Percentiles rank a stretch among this genome's conserved stretches.
Conservation (phyloP, 2,797 vertebrate genomes). For the Spinibarbus caldwelli region DNA sequence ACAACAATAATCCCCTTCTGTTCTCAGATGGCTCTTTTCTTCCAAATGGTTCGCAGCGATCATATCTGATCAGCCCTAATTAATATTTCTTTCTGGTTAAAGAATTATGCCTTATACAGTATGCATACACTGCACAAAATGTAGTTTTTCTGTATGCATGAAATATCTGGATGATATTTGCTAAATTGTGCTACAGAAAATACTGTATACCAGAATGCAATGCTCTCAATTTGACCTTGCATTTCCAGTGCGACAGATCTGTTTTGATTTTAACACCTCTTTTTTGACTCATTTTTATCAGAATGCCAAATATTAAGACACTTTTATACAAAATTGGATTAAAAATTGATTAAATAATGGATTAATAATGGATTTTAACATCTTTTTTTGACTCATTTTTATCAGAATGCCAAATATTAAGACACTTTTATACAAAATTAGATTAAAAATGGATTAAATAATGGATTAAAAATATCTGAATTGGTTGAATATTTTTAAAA, state of each 20-base stretch:
- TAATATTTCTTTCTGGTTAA: constrained; percentile 28
- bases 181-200: background rate
- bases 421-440: background rate
- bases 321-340: background rate
- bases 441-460: background rate
- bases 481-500: background rate
- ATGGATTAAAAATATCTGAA: background rate
- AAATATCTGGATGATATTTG: background rate
- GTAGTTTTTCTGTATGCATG: background rate
- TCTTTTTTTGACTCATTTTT: background rate
- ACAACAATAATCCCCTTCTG: constrained; percentile 64
- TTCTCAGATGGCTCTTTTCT: constrained; percentile 54
- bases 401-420: background rate
- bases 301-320: background rate
- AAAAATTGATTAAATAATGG: background rate
- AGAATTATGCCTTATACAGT: background rate
- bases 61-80: constrained; percentile 43
- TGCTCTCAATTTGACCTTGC: background rate
- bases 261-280: background rate
- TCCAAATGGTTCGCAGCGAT: constrained; percentile 43
- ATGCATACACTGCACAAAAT: background rate
- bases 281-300: background rate
- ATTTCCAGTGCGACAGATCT: background rate
- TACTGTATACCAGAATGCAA: background rate
- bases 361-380: background rate